phyloP scores from a whole-genome alignment of 1,140 invertebrate species.

The Popillia japonica region DNA sequence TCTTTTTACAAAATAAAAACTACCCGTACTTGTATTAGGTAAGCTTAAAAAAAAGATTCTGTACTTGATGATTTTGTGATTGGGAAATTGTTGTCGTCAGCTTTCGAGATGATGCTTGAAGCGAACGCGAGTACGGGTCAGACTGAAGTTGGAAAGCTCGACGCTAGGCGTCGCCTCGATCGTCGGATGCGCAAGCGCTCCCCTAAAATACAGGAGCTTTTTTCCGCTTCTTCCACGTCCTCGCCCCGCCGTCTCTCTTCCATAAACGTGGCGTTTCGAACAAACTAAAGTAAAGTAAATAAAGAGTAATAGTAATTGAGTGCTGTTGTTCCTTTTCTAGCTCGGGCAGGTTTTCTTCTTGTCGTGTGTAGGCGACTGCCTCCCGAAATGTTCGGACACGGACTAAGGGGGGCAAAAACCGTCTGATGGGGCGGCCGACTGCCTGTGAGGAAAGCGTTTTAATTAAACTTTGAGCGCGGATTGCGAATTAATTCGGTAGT shows the following conservation, averaged over 20 bases:
- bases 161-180: conserved; percentile 49
- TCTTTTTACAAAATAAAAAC: neutral
- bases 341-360: neutral
- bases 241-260: neutral
- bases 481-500: conserved; percentile 22
- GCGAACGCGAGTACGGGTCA: conserved; percentile 53
- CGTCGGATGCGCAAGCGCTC: conserved; percentile 44
- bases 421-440: neutral
- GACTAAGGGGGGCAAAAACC: neutral
- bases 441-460: conserved; percentile 10
- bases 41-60: neutral
- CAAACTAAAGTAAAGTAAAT: conserved; percentile 17
- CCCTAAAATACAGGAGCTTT: neutral
- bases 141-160: conserved; percentile 52
- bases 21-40: neutral
- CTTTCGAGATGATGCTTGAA: conserved; percentile 1
- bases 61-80: conserved; percentile 9
- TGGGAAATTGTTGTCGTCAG: conserved; percentile 18
- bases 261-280: neutral
- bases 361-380: neutral
- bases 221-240: neutral
- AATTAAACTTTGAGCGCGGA: conserved; percentile 44
- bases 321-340: conserved; percentile 2
- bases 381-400: neutral
- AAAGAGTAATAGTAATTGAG: conserved; percentile 39